Conservation (phyloP, 2,113 vertebrate genomes). For the Cynocephalus volans region DNA sequence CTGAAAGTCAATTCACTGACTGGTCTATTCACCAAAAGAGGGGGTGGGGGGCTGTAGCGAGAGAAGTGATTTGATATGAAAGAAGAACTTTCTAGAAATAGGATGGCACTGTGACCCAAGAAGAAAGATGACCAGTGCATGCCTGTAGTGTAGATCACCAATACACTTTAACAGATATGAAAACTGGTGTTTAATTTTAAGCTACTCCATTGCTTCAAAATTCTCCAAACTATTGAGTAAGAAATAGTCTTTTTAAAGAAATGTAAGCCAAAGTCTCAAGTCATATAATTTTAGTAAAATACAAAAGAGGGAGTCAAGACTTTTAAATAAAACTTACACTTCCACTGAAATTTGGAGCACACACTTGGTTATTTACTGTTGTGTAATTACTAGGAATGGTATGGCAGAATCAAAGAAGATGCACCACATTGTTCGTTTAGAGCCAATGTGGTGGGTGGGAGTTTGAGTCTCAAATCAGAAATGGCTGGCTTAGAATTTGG, state of each 20-base stretch:
- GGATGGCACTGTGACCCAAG: fast-evolving
- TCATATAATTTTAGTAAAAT: neutral
- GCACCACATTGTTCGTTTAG: neutral
- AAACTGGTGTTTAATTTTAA: neutral
- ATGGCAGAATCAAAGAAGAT: neutral
- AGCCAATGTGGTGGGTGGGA: neutral
- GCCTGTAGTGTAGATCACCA: neutral
- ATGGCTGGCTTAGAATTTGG: neutral
- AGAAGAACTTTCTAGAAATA: neutral
- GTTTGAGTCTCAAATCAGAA: neutral
- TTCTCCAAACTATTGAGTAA: neutral
- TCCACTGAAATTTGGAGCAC: neutral
- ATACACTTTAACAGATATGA: too few species aligned
- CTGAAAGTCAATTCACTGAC: neutral
- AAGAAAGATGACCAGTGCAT: neutral
- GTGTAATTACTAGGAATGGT: neutral
- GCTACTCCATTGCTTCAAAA: neutral
- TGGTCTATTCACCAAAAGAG: neutral
- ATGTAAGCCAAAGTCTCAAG: neutral
- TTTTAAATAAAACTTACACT: neutral
- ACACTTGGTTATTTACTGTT: neutral
- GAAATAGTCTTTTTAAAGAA: neutral
- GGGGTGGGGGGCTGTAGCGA: too few species aligned
- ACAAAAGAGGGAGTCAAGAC: neutral
- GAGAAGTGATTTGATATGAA: neutral